Conservation (phyloP, 2,888 invertebrate genomes). For the Piscicola geometra region DNA sequence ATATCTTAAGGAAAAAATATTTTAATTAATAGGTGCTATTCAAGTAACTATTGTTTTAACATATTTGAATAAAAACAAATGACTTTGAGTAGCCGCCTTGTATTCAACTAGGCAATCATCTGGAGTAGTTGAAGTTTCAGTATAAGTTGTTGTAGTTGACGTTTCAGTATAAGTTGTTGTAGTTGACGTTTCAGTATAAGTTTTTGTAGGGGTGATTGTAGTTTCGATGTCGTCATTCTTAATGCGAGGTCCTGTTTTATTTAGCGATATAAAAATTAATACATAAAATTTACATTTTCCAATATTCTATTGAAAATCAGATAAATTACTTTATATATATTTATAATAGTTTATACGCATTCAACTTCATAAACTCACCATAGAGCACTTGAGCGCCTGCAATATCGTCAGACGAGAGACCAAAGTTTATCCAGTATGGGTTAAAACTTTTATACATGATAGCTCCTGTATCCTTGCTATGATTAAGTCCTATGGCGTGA, state of each 20-base stretch:
- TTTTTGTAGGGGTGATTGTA: background rate
- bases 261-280: no score
- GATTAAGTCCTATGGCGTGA: slow-evolving; percentile 54
- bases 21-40: no score
- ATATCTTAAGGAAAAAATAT: no score
- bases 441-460: slow-evolving; percentile 54
- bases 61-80: no score
- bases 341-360: slow-evolving; percentile 1
- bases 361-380: slow-evolving; percentile 46
- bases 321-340: background rate
- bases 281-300: no score
- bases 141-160: background rate
- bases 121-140: background rate
- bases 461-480: slow-evolving; percentile 49
- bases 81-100: slow-evolving; percentile 33
- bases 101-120: background rate
- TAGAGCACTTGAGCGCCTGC: slow-evolving; percentile 51
- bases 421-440: slow-evolving; percentile 51
- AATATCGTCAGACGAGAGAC: slow-evolving; percentile 50
- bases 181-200: background rate
- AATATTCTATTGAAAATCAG: background rate
- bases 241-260: no score
- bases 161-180: background rate
- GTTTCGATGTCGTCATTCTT: no score
- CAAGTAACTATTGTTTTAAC: no score